These are phyloP conservation scores for Rutpela maculata DNA, from an alignment of 2,888 invertebrate species.

Conservation along the genomic window DNA sequence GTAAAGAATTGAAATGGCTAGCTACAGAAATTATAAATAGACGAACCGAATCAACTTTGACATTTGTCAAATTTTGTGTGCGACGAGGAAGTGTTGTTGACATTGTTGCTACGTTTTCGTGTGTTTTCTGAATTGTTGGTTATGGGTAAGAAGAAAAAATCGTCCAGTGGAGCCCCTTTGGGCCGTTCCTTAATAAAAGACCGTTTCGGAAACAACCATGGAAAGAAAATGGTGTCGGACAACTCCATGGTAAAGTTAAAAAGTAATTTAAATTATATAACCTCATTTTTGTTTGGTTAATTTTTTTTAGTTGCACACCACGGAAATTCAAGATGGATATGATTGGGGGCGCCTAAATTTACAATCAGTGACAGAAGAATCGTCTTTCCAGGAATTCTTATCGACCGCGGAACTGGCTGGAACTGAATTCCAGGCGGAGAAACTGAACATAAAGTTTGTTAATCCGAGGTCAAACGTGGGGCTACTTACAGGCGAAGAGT, in stretches of 20 bases:
- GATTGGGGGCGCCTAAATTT: conserved; percentile 94
- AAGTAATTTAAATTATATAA: conserved; percentile 48
- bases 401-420: conserved; percentile 96
- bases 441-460: conserved; percentile 88
- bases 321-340: conserved; percentile 92
- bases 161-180: conserved; percentile 68
- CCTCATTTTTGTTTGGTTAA: neutral
- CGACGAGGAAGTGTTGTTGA: no score
- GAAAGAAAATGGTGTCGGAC: conserved; percentile 81
- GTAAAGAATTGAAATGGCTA: conserved; percentile 10
- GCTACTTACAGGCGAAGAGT: conserved; percentile 79
- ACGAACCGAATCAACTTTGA: neutral
- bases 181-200: conserved; percentile 86
- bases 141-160: conserved; percentile 84
- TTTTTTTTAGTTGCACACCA: conserved; percentile 83
- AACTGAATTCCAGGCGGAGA: conserved; percentile 94
- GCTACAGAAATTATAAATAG: neutral
- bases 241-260: conserved; percentile 81
- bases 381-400: conserved; percentile 96
- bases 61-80: neutral
- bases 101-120: no score
- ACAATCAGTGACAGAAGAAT: conserved; percentile 95
- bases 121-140: neutral
- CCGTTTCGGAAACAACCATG: conserved; percentile 81
- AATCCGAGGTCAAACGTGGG: conserved; percentile 79